Evolutionary conservation across 2,113 vertebrate genomes (phyloP), one percentile per base, ranked within the genome.

Genomic region (Tragelaphus buxtoni): DNA sequence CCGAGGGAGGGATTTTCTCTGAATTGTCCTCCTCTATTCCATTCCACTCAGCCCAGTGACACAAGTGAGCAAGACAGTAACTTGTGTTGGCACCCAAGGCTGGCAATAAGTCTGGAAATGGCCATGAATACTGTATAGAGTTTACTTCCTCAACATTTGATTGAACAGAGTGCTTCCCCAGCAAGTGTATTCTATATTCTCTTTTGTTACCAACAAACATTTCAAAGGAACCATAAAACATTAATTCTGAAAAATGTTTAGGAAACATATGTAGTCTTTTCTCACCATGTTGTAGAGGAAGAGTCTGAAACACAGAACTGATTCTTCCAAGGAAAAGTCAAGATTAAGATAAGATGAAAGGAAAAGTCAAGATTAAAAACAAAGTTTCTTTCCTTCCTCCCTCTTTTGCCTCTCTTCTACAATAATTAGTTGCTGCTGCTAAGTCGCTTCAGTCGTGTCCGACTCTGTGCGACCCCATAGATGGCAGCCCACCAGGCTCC

Each of bases 331-430:
- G 5, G 60, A 63, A 95, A 95, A 95, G 49, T 82, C 88, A 90
- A 91, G 17, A 83, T 63, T 45, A 93, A 97, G 53, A 76, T 83
- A 91, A 91, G 17, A 86, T 51, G 47, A 79, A 91, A 95, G 4
- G 65, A 74, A 95, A 95, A 95, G 55, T 77, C 88, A 90, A 91
- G 13, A 80, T 58, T 39, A 93, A 97, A 49, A 83, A 89, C 3
- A 35, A 80, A 74, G 32, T 83, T 88, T 45, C 28, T 61, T 53
- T 74, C 45, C 32, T 88, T 90, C 49, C 5, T 95, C n/a, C 30
- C 5, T 84, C 61, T 51, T 51, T 72, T 42, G 26, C 28, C 42
- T 96, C 91, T 69, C 10, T 87, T 95, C 22, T 56, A 9, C 11
- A 92, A 72, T 61, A 91, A 97, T 82, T 55, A 90, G 35, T 42